Base-by-base conservation (phyloP, 2,888 invertebrate species). In the Nephrotoma flavescens region DNA sequence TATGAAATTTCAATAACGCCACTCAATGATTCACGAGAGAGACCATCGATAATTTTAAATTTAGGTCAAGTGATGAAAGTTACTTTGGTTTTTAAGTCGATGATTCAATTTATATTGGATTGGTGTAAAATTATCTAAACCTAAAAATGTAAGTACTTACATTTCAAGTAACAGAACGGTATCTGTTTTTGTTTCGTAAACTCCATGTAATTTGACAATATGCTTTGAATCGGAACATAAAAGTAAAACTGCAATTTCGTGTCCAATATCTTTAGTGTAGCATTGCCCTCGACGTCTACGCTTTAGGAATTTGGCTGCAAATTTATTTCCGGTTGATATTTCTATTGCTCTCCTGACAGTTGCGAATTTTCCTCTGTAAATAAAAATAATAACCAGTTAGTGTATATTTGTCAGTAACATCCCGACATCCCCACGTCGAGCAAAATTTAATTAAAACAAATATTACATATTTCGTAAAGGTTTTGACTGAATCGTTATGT, bases 301-400 rank as follows among this genome's bases (percentile, higher is more conserved):
- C 92, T 97, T 96, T 89, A 98, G 96, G 92, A 97, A 97, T 93
- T 99, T 99, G 88, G 98, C 98, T n/a, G 98, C 99, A 92, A 96
- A 98, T 91, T 96, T 96, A 90, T 95, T 94, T 87, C 97, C 97
- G 87, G 96, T 96, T 89, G 95, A 94, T 91, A 96, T 95, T 93
- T 98, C 97, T 45, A 96, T 94, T 90, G 97, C 97, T 92, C 97
- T 95, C 90, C 97, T 95, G 88, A 99, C 98, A 88, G 98, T 96
- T 86, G 98, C 98, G 92, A 98, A 99, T 93, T 98, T 98, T 87
- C 99, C 99, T 92, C 99, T 99, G 95, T n/a, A 95, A 94, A 88
- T 89, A 88, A 89, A 89, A 31, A 19, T 2, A 31, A 31, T 31
- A 31, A 6, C 11, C 15, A 85, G 31, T 86, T 84, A 84, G 71